Percentiles rank a stretch among this genome's conserved stretches.
Conservation (phyloP, 2,113 vertebrate genomes). For the Platysternon megacephalum region DNA sequence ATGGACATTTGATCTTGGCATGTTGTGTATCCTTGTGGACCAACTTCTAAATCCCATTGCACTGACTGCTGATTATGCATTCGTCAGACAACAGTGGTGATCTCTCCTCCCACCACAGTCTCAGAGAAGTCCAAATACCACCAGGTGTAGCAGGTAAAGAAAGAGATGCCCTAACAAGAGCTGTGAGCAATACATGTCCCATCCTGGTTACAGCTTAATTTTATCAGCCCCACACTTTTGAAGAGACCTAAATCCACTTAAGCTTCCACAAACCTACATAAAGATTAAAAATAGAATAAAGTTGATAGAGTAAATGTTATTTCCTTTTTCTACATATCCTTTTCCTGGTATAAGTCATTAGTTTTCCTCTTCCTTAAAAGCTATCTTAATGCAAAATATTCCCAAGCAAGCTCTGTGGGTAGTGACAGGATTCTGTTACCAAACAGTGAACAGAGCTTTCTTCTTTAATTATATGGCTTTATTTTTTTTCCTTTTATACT, state of each 20-base stretch:
- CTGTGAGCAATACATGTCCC: background rate
- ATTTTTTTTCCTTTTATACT: background rate
- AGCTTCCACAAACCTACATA: background rate
- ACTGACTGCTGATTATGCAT: background rate
- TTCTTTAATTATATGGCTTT: background rate
- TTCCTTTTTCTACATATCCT: background rate
- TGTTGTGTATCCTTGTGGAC: background rate
- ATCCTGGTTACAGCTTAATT: background rate
- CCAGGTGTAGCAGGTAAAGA: background rate
- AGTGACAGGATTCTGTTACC: background rate
- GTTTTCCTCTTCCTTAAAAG: background rate
- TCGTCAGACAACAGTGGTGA: background rate
- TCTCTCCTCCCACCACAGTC: background rate
- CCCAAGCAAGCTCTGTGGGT: background rate
- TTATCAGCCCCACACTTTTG: background rate
- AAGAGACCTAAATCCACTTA: background rate
- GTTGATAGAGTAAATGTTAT: background rate
- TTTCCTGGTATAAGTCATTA: background rate
- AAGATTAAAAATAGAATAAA: background rate
- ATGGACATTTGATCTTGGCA: constrained; percentile 8
- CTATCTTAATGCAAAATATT: background rate
- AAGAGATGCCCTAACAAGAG: background rate
- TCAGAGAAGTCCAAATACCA: background rate
- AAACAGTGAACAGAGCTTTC: background rate
- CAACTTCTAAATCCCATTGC: background rate